Base-by-base conservation (phyloP, 2,888 invertebrate species). In the Drosophila cyrtoloma region DNA sequence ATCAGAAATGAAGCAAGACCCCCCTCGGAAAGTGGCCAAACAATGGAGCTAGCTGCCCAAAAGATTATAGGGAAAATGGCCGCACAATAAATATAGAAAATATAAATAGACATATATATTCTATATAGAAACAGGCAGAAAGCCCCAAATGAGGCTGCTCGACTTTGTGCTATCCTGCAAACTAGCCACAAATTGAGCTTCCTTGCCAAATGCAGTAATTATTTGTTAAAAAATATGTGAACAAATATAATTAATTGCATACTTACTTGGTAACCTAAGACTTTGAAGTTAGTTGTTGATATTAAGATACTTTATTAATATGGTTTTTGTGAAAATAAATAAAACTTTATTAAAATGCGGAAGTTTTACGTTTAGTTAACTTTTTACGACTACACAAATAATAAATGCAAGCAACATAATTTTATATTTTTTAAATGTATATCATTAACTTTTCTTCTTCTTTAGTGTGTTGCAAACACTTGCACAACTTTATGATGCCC, bases 1-100 rank as follows among this genome's bases (percentile, higher is more conserved):
- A 90, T 86, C 86, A 86, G 77, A 55, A 76, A 59, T 61, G 77
- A 59, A 66, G 55, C 61, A 47, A 16, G 16, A 5, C 22, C 22
- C 14, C 39, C 19, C 42, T 32, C 26, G 30, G n/a, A 50, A 79
- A 58, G 63, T 75, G 72, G 69, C 71, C 81, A 77, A 81, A 86
- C 86, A 90, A 86, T 89, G 70, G 59, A 57, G 57, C 37, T n/a
- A 75, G 72, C 69, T 75, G 67, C 80, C 84, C 57, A 69, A 88
- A 77, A 85, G 85, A 85, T 85, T 85, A 86, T 90, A 86, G 79
- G 58, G 76, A 89, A 81, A 90, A 90, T 85, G 65, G 88, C 85
- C 85, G 62, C 89, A 82, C 79, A 79, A 88, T 90, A 85, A 70
- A 80, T 76, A 77, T 75, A 56, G 53, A 61, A 71, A 64, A 68